A percentile compares a stretch with the other conserved stretches of the same genome.
Conservation (phyloP, 2,888 invertebrate species). For the Helobdella robusta region DNA sequence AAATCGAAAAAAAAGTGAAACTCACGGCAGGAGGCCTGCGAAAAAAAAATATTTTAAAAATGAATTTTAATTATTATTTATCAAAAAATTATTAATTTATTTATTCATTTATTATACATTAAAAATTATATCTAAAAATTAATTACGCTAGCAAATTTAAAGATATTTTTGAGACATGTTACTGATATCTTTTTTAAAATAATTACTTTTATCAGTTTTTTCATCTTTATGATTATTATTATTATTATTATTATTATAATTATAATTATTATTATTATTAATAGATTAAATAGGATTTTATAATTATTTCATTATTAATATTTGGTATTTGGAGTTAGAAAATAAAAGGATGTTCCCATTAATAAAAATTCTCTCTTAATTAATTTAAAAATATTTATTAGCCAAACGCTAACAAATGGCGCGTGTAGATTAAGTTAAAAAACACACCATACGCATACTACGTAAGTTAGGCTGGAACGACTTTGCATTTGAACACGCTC, state of each 20-base stretch:
- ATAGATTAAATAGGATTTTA: no score
- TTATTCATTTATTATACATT: background rate
- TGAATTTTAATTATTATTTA: background rate
- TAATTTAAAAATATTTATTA: no score
- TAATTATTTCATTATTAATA: no score
- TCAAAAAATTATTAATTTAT: background rate
- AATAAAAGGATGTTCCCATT: no score
- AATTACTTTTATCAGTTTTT: background rate
- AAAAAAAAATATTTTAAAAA: background rate
- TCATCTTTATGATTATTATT: background rate
- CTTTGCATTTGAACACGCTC: no score
- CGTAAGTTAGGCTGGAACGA: no score
- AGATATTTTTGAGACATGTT: background rate
- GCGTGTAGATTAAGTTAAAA: no score
- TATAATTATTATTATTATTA: background rate
- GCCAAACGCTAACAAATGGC: no score
- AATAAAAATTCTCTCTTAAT: no score
- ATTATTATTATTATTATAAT: background rate
- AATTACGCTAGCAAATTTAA: no score
- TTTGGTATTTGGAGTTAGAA: no score
- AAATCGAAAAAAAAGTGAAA: background rate
- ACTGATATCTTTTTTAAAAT: background rate
- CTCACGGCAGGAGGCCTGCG: slow-evolving; percentile 26
- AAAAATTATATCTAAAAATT: background rate
- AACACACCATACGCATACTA: no score